Evolutionary conservation across 64 coral and sea anemone genomes (phyloP).

Genomic region (Pocillopora verrucosa): DNA sequence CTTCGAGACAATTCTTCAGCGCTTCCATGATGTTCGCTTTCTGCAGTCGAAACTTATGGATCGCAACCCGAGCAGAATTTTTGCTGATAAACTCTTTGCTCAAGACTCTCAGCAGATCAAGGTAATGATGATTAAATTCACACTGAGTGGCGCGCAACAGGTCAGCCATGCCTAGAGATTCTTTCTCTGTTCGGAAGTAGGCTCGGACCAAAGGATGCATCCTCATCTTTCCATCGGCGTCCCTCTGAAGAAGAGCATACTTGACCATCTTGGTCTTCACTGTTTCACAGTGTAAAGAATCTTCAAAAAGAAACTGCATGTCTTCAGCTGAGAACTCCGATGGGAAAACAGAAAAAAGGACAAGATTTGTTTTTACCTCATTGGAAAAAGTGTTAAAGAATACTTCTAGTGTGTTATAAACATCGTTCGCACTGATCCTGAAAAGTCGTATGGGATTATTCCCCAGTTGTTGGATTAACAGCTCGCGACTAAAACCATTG

Average conservation of each 20-base stretch:
- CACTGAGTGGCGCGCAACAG: not conserved
- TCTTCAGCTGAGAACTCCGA: not conserved
- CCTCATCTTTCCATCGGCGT: not conserved
- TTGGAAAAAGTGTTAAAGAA: not conserved
- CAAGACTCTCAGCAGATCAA: not conserved
- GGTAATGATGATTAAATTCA: not conserved
- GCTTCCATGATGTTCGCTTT: not conserved
- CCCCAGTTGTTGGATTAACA: not conserved
- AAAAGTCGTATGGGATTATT: slow-evolving; percentile 3
- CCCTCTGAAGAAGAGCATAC: not conserved
- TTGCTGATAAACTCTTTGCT: slow-evolving; percentile 14
- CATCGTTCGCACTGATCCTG: not conserved
- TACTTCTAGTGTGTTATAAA: not conserved
- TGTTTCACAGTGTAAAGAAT: not conserved
- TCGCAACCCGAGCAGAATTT: not conserved
- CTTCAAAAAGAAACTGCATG: not conserved
- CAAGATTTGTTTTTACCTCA: not conserved
- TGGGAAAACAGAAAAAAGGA: not conserved
- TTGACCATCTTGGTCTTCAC: not conserved
- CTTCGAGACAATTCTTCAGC: not conserved
- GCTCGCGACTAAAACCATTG: not conserved
- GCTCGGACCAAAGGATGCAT: slow-evolving; percentile 6
- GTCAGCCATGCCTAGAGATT: not conserved
- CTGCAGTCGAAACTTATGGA: not conserved
- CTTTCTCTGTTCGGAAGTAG: not conserved